Percentiles rank a stretch among this genome's conserved stretches.
phyloP scores from a whole-genome alignment of 2,113 vertebrate genomes.

The Microtus montanus region DNA sequence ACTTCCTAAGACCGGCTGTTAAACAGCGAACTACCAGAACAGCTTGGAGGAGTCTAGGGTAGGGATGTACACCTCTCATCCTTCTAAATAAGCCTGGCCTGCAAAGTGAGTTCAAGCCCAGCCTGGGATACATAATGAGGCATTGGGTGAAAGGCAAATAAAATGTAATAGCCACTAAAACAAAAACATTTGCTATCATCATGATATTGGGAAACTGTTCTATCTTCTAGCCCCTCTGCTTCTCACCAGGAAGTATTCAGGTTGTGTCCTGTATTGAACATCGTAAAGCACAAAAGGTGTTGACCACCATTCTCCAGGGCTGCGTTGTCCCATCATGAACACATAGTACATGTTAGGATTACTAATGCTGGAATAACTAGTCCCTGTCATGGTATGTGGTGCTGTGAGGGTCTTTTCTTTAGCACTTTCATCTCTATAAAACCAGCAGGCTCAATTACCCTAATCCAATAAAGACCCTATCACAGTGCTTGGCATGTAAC shows the following conservation, averaged over 20 bases:
- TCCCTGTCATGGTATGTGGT: not conserved
- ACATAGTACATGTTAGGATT: not conserved
- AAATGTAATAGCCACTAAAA: not conserved
- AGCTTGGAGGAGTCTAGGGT: not conserved
- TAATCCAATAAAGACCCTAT: not conserved
- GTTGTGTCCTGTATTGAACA: not conserved
- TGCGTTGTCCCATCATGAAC: not conserved
- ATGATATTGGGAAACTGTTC: not conserved
- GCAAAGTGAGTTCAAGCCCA: not conserved
- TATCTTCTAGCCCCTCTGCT: not conserved
- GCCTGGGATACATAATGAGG: not conserved
- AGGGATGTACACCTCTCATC: not conserved
- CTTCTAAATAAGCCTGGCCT: not conserved
- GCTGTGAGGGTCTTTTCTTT: not conserved
- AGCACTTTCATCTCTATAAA: constrained; percentile 28
- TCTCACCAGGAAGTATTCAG: not conserved
- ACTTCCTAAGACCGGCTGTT: not conserved
- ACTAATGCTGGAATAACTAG: not conserved
- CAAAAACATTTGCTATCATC: not conserved
- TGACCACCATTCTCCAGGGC: not conserved
- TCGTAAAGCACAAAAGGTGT: not conserved
- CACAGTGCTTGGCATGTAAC: not conserved
- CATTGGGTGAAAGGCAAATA: not conserved
- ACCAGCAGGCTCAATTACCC: not conserved
- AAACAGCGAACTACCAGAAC: not conserved